Evolutionary conservation across 1,140 invertebrate genomes (phyloP).

Genomic region (Dinothrombium tinctorium): DNA sequence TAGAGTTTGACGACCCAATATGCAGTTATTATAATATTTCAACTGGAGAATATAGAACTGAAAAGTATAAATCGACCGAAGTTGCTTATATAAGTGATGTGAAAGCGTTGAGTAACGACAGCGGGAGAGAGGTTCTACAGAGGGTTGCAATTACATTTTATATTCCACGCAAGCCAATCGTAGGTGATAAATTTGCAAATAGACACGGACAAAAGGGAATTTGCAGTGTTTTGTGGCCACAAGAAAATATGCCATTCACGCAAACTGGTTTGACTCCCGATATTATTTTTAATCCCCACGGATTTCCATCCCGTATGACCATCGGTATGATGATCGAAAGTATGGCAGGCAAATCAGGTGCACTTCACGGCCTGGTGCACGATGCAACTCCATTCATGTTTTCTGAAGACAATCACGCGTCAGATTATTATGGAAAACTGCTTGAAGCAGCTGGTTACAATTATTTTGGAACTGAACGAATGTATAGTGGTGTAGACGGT

Average conservation of each 20-base stretch:
- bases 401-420: conserved; percentile 52
- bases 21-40: conserved; percentile 39
- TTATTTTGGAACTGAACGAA: conserved; percentile 80
- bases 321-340: conserved; percentile 98
- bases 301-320: conserved; percentile 97
- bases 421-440: conserved; percentile 79
- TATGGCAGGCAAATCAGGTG: conserved; percentile 87
- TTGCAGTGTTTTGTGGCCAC: conserved; percentile 70
- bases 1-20: conserved; percentile 39
- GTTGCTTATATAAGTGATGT: conserved; percentile 56
- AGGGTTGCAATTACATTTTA: conserved; percentile 49
- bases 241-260: conserved; percentile 86
- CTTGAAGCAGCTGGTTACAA: conserved; percentile 76
- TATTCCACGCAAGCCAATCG: conserved; percentile 63
- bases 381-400: conserved; percentile 91
- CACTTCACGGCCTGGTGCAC: conserved; percentile 61
- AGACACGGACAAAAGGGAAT: conserved; percentile 96
- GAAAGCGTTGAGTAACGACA: conserved; percentile 47
- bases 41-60: conserved; percentile 22
- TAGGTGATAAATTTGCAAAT: conserved; percentile 97
- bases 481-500: conserved; percentile 66
- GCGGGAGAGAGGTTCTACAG: conserved; percentile 24
- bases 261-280: conserved; percentile 85
- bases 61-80: conserved; percentile 49
- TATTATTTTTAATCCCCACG: conserved; percentile 95